Conservation (phyloP, 2,797 vertebrate species). For the Austrolebias charrua region DNA sequence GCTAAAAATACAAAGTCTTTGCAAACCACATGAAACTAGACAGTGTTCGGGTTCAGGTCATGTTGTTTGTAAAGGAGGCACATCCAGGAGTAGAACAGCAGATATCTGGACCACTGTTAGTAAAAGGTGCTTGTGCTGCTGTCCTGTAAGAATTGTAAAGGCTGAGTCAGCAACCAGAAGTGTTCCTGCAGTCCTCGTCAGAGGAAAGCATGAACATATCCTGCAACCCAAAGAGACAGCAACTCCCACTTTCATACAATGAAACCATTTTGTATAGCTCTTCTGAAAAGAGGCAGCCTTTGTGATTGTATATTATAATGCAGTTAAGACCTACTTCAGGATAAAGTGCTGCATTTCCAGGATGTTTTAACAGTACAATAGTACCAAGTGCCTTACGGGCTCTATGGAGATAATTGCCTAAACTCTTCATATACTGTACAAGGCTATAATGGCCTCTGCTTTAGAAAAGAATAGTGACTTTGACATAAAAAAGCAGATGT, state of each 20-base stretch:
- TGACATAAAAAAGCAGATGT: no score
- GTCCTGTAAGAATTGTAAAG: constrained; percentile 45
- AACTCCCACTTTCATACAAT: constrained; percentile 50
- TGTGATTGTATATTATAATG: constrained; percentile 35
- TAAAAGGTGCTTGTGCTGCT: constrained; percentile 43
- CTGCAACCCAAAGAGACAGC: constrained; percentile 55
- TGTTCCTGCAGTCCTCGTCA: constrained; percentile 51
- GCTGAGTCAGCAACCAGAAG: constrained; percentile 66
- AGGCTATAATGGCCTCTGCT: no score
- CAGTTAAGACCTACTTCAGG: constrained; percentile 36
- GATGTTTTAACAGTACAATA: not conserved
- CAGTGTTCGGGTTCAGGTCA: no score
- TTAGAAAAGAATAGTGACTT: no score
- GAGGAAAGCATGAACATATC: constrained; percentile 63
- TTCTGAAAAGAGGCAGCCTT: constrained; percentile 26
- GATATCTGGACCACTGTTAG: constrained; percentile 60
- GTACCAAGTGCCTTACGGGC: not conserved
- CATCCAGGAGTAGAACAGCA: constrained; percentile 40
- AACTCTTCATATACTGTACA: constrained; percentile 5
- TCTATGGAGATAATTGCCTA: not conserved
- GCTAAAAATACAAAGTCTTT: not conserved
- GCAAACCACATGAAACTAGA: no score
- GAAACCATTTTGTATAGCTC: constrained; percentile 43
- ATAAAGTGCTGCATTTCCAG: constrained; percentile 28
- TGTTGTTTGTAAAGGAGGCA: constrained; percentile 30